Percentiles rank a stretch among this genome's conserved stretches.
Evolutionary conservation across 1,140 invertebrate genomes (phyloP).

Genomic region (Druon quercuslanigerum): DNA sequence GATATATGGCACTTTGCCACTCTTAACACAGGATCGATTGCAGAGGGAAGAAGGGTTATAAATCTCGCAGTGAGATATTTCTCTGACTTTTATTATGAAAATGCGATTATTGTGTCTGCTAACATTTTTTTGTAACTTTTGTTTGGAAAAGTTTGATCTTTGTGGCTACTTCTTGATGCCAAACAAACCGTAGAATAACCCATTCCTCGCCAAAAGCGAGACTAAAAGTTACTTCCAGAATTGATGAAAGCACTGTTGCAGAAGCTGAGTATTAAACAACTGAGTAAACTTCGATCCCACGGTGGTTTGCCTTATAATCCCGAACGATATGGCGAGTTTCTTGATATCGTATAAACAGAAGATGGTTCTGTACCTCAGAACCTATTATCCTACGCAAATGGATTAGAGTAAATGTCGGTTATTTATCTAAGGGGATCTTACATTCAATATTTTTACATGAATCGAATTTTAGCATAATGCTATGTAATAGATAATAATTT

Average conservation of each 20-base stretch:
- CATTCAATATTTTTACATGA: too few species aligned
- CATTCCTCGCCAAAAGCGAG: too few species aligned
- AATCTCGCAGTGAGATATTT: constrained; percentile 1
- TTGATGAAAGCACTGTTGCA: too few species aligned
- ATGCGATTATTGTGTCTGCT: neutral
- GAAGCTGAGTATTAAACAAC: neutral
- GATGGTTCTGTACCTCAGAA: neutral
- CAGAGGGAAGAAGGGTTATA: constrained; percentile 1
- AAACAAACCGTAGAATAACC: too few species aligned
- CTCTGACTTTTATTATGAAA: constrained; percentile 14
- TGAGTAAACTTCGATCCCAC: constrained; percentile 3
- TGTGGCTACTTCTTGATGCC: too few species aligned
- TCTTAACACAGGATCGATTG: constrained; percentile 16
- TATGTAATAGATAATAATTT: too few species aligned
- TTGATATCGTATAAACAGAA: neutral
- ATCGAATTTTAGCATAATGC: too few species aligned
- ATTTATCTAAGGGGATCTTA: too few species aligned
- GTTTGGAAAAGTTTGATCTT: constrained; percentile 1
- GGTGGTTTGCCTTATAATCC: neutral
- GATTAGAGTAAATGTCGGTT: too few species aligned
- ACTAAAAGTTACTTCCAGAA: too few species aligned
- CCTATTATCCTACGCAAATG: neutral
- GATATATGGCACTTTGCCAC: constrained; percentile 12
- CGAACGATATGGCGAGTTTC: neutral
- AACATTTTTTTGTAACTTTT: neutral